A percentile compares a stretch with the other conserved stretches of the same genome.
Conservation (phyloP, 2,888 invertebrate species). For the Drosophila pseudotalamancana region DNA sequence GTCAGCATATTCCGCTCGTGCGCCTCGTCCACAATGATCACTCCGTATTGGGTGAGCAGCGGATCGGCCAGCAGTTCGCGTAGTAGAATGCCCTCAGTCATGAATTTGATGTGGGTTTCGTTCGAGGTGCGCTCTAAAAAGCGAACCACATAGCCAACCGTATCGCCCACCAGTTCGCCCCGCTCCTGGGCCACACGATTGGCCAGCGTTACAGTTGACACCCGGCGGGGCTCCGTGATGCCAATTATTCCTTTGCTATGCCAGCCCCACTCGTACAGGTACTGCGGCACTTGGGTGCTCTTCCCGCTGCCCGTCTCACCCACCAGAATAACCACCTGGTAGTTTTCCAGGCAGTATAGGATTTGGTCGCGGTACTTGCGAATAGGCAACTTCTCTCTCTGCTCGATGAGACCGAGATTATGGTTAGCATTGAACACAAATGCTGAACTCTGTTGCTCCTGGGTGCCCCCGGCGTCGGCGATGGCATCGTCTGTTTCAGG, state of each 20-base stretch:
- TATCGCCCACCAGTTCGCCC: slow-evolving; percentile 89
- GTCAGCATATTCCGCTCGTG: slow-evolving; percentile 97
- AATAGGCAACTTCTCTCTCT: slow-evolving; percentile 94
- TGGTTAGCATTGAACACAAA: slow-evolving; percentile 94
- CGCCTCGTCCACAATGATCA: slow-evolving; percentile 96
- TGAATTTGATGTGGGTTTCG: slow-evolving; percentile 91
- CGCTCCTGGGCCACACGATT: slow-evolving; percentile 95
- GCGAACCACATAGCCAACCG: slow-evolving; percentile 94
- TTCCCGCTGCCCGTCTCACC: slow-evolving; percentile 98
- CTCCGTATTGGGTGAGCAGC: slow-evolving; percentile 93
- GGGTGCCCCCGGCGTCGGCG: slow-evolving; percentile 55
- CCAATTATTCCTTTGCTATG: slow-evolving; percentile 91
- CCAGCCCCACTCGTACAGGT: slow-evolving; percentile 95
- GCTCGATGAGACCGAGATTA: slow-evolving; percentile 92
- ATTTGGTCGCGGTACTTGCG: slow-evolving; percentile 94
- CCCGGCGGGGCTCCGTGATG: slow-evolving; percentile 95
- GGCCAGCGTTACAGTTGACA: slow-evolving; percentile 95
- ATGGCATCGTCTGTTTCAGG: slow-evolving; percentile 80
- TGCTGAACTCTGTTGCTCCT: slow-evolving; percentile 82
- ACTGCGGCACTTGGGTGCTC: slow-evolving; percentile 86
- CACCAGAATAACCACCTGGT: slow-evolving; percentile 93
- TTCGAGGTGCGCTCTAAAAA: slow-evolving; percentile 88
- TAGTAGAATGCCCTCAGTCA: slow-evolving; percentile 98
- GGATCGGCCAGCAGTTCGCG: slow-evolving; percentile 98
- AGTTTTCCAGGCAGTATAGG: slow-evolving; percentile 94